A percentile compares a stretch with the other conserved stretches of the same genome.
phyloP scores from a whole-genome alignment of 2,888 invertebrate species.

The Morpho helenor region DNA sequence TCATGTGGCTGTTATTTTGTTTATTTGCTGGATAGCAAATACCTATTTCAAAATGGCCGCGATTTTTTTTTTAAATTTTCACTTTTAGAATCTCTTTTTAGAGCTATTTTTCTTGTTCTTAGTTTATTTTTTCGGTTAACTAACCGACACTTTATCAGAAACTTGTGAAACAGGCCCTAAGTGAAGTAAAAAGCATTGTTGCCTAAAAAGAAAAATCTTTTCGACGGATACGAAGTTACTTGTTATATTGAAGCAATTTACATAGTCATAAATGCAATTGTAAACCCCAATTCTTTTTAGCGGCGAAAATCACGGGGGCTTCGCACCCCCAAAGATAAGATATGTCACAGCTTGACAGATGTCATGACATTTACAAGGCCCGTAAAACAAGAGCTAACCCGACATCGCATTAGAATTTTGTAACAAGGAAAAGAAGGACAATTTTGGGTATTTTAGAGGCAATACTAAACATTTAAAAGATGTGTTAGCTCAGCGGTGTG shows the following conservation, averaged over 20 bases:
- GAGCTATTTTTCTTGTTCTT: too few relatives aligned
- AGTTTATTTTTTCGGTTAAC: too few relatives aligned
- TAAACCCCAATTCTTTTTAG: slow-evolving; percentile 32
- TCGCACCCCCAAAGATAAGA: slow-evolving; percentile 66
- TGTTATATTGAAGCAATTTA: slow-evolving; percentile 64
- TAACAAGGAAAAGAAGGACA: neutral
- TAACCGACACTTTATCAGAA: too few relatives aligned
- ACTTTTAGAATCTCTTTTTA: too few relatives aligned
- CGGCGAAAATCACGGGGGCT: slow-evolving; percentile 48
- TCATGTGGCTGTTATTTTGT: too few relatives aligned
- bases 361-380: slow-evolving; percentile 57
- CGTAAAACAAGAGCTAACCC: slow-evolving; percentile 52
- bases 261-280: slow-evolving; percentile 77
- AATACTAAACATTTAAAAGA: too few relatives aligned
- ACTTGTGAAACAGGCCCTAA: too few relatives aligned
- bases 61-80: too few relatives aligned
- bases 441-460: too few relatives aligned
- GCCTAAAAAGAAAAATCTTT: slow-evolving; percentile 8
- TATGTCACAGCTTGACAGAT: slow-evolving; percentile 71
- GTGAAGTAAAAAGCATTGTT: neutral
- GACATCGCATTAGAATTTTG: slow-evolving; percentile 26
- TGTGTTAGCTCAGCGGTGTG: too few relatives aligned
- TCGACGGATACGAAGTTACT: slow-evolving; percentile 13
- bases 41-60: too few relatives aligned
- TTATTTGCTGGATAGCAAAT: too few relatives aligned